A percentile compares a stretch with the other conserved stretches of the same genome.
Conservation (phyloP, 2,113 vertebrate genomes). For the Myiopsitta monachus region DNA sequence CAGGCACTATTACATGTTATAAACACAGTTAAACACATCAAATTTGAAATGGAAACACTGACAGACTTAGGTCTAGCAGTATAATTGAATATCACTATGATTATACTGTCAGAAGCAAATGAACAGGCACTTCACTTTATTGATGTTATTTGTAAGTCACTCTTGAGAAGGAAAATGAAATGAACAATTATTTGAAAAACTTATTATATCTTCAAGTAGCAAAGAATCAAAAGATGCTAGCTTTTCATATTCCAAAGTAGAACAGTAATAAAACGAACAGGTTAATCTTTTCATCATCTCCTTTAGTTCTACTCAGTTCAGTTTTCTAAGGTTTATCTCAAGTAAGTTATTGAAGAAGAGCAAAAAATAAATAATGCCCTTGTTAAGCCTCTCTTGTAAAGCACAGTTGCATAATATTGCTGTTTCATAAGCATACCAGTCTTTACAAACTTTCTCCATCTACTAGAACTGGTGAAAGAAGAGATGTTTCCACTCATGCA, state of each 20-base stretch:
- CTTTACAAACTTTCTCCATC: not conserved
- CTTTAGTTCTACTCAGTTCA: not conserved
- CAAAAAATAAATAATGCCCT: not conserved
- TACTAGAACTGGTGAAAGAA: not conserved
- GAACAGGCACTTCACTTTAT: conserved; percentile 3
- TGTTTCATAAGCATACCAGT: not conserved
- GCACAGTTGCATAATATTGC: not conserved
- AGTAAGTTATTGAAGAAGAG: not conserved
- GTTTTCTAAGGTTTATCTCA: not conserved
- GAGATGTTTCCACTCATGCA: not conserved
- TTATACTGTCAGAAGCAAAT: conserved; percentile 7
- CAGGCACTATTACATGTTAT: not conserved
- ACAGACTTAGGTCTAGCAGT: not conserved
- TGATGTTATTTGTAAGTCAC: not conserved
- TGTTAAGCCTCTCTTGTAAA: conserved; percentile 1
- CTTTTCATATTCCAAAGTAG: not conserved
- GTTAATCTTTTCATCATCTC: not conserved
- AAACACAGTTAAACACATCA: not conserved
- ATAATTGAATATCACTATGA: not conserved
- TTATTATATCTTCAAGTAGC: not conserved
- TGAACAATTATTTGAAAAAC: not conserved
- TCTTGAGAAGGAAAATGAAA: not conserved
- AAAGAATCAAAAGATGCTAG: not conserved
- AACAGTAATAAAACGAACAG: not conserved
- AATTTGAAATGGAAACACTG: not conserved